Percentiles rank a stretch among this genome's conserved stretches.
These are phyloP conservation scores for Neoascia interrupta DNA, from an alignment of 2,888 invertebrate species.

Conservation along the genomic window DNA sequence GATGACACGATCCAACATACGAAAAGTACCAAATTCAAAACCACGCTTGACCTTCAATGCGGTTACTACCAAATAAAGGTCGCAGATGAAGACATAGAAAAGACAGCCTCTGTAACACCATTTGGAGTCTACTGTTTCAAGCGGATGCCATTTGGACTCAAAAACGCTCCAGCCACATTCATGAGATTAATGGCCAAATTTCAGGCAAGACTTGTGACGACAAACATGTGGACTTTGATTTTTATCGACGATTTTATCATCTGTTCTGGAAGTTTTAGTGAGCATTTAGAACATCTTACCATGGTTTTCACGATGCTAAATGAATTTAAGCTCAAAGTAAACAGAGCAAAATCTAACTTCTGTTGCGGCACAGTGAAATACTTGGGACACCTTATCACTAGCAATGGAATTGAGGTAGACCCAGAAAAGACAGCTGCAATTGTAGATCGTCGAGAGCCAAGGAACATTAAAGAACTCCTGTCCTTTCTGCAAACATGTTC, in stretches of 20 bases:
- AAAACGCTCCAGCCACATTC: constrained; percentile 10
- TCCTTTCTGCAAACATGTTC: constrained; percentile 9
- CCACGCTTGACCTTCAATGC: constrained; percentile 74
- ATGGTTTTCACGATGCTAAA: not conserved
- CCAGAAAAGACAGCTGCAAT: constrained; percentile 43
- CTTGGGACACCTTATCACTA: not conserved
- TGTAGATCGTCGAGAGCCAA: not conserved
- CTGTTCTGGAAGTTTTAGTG: not conserved
- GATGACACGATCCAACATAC: constrained; percentile 73
- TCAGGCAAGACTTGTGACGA: constrained; percentile 17
- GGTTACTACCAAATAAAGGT: constrained; percentile 75
- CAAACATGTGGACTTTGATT: not conserved
- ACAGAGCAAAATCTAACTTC: constrained; percentile 1
- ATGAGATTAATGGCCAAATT: not conserved
- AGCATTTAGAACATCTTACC: not conserved
- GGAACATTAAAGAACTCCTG: not conserved
- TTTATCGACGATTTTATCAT: not conserved
- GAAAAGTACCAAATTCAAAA: constrained; percentile 1
- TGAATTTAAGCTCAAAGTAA: not conserved
- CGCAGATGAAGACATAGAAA: constrained; percentile 60
- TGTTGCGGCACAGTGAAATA: constrained; percentile 7
- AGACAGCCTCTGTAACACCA: not conserved
- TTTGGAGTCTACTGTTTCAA: constrained; percentile 9
- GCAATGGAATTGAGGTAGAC: constrained; percentile 10
- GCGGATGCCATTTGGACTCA: constrained; percentile 41